These are phyloP conservation scores for Chauna torquata DNA, from an alignment of 2,113 vertebrate genomes.

Conservation along the genomic window DNA sequence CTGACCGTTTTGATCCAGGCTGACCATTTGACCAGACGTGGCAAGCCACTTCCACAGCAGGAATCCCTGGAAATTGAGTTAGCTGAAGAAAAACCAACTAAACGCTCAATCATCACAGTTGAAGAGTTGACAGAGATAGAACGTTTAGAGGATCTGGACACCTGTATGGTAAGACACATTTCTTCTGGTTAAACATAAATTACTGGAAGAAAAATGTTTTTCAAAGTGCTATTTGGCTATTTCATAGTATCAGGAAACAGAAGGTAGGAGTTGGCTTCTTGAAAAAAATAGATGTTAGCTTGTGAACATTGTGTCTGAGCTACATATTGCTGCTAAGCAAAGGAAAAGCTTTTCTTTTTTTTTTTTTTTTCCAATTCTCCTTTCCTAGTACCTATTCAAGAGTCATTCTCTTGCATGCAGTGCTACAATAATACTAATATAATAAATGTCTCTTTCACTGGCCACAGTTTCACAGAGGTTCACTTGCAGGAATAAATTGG, in stretches of 20 bases:
- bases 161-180: slow-evolving; percentile 89
- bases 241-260: neutral
- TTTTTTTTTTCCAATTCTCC: neutral
- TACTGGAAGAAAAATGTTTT: neutral
- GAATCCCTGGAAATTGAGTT: slow-evolving; percentile 86
- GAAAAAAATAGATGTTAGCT: neutral
- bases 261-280: neutral
- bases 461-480: neutral
- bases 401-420: neutral
- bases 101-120: slow-evolving; percentile 75
- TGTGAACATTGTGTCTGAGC: neutral
- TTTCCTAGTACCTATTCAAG: neutral
- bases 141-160: slow-evolving; percentile 90
- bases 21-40: slow-evolving; percentile 87
- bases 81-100: slow-evolving; percentile 84
- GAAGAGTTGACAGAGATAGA: slow-evolving; percentile 90
- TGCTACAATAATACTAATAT: neutral
- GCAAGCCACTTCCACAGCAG: slow-evolving; percentile 83
- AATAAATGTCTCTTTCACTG: neutral
- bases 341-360: neutral
- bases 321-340: neutral
- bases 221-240: neutral
- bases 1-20: slow-evolving; percentile 72
- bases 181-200: neutral
- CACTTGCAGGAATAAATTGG: neutral